Percentiles rank a stretch among this genome's conserved stretches.
Evolutionary conservation across 2,888 invertebrate genomes (phyloP).

Genomic region (Siphlonurus alternatus): DNA sequence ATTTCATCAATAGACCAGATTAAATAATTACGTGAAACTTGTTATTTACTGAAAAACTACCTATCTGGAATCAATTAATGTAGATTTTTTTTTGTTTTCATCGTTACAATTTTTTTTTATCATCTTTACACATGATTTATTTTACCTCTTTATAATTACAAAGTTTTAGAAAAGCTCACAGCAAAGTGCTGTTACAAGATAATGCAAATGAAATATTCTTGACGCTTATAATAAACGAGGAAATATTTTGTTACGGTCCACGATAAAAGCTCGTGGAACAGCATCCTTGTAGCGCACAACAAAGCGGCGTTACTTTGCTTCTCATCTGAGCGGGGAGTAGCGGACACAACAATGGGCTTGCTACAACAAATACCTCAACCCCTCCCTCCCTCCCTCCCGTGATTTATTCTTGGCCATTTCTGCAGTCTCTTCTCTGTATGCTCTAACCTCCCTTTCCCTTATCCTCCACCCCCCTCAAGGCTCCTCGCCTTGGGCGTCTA

Average conservation of each 20-base stretch:
- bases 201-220: background rate
- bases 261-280: no score
- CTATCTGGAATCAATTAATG: no score
- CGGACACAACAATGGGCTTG: background rate
- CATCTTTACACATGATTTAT: no score
- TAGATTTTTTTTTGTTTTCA: no score
- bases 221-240: background rate
- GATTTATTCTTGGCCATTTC: background rate
- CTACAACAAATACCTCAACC: background rate
- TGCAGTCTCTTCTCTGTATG: background rate
- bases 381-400: background rate
- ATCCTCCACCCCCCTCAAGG: no score
- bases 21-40: no score
- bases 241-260: background rate
- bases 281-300: background rate
- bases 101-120: no score
- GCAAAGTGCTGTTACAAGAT: no score
- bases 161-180: no score
- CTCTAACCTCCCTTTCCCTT: background rate
- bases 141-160: no score
- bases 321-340: no score
- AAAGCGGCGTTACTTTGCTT: background rate
- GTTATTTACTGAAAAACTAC: no score
- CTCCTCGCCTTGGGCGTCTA: background rate
- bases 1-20: background rate